Evolutionary conservation across 2,888 invertebrate species (phyloP).

Genomic region (Trichopria drosophilae): DNA sequence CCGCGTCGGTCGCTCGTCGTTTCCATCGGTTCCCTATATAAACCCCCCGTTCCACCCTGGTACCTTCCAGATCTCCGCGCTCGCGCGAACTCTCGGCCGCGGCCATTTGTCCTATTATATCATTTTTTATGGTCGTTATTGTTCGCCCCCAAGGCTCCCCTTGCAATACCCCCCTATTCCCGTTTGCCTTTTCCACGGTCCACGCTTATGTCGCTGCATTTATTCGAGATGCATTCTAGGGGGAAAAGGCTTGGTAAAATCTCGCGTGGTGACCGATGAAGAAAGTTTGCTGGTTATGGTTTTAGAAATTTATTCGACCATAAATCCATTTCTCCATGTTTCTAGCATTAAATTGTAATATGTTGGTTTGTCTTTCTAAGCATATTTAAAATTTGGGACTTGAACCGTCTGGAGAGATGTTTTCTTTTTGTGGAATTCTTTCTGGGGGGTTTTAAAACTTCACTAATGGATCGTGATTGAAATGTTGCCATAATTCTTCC

Average conservation of each 20-base stretch:
- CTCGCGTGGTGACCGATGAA: background rate
- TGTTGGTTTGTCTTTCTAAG: too few species aligned
- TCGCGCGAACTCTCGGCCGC: slow-evolving; percentile 21
- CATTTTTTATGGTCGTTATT: slow-evolving; percentile 40
- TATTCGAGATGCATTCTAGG: too few species aligned
- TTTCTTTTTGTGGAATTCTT: too few species aligned
- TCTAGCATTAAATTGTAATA: too few species aligned
- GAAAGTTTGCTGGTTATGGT: too few species aligned
- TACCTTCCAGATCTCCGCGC: slow-evolving; percentile 14
- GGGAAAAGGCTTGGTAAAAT: background rate
- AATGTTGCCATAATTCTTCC: too few species aligned
- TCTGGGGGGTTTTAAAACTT: too few species aligned
- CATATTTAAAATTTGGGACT: too few species aligned
- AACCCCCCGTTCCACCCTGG: slow-evolving; percentile 23
- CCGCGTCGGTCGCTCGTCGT: slow-evolving; percentile 47
- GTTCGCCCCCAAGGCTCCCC: slow-evolving; percentile 26
- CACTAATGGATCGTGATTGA: too few species aligned
- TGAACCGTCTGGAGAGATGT: too few species aligned
- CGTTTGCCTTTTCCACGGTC: slow-evolving; percentile 4
- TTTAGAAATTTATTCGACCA: too few species aligned
- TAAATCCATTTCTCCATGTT: too few species aligned
- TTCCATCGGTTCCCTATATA: slow-evolving; percentile 22
- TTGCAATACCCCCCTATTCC: slow-evolving; percentile 12
- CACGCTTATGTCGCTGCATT: slow-evolving; percentile 21
- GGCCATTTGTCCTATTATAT: slow-evolving; percentile 41